Evolutionary conservation across 2,113 vertebrate species (phyloP).

Genomic region (Thamnaconus septentrionalis): DNA sequence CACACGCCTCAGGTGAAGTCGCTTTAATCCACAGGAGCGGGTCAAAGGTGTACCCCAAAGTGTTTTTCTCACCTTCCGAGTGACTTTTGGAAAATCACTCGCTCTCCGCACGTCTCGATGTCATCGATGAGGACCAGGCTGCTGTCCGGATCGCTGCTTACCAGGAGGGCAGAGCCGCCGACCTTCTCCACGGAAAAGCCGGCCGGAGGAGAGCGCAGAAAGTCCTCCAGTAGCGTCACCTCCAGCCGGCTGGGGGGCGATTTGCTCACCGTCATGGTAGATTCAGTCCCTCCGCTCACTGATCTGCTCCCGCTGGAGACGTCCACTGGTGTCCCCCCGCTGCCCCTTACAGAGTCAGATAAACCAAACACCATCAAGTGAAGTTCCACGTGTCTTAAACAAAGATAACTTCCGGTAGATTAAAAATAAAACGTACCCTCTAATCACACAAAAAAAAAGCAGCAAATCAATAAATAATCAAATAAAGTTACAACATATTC

Average conservation of each 20-base stretch:
- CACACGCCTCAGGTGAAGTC: not conserved
- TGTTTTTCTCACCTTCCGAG: constrained; percentile 52
- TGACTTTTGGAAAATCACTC: constrained; percentile 59
- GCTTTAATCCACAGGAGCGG: not conserved
- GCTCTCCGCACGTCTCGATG: constrained; percentile 30
- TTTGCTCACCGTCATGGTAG: not conserved
- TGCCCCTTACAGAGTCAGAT: too few relatives aligned
- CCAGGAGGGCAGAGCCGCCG: constrained; percentile 8
- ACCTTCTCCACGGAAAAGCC: constrained; percentile 54
- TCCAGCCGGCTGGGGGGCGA: constrained; percentile 6
- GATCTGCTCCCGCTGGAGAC: too few relatives aligned
- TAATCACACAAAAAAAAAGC: not conserved
- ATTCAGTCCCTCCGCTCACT: not conserved
- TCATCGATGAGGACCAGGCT: constrained; percentile 67
- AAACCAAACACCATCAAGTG: too few relatives aligned
- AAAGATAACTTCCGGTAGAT: not conserved
- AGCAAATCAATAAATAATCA: not conserved
- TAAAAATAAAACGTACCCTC: not conserved
- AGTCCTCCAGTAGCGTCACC: constrained; percentile 52
- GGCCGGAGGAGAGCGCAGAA: constrained; percentile 53
- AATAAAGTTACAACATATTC: not conserved
- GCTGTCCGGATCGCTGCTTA: constrained; percentile 38
- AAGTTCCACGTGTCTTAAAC: not conserved
- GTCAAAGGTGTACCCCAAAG: not conserved
- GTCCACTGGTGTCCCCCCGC: not conserved